Evolutionary conservation across 2,113 vertebrate genomes (phyloP).

Genomic region (Trichomycterus rosablanca): DNA sequence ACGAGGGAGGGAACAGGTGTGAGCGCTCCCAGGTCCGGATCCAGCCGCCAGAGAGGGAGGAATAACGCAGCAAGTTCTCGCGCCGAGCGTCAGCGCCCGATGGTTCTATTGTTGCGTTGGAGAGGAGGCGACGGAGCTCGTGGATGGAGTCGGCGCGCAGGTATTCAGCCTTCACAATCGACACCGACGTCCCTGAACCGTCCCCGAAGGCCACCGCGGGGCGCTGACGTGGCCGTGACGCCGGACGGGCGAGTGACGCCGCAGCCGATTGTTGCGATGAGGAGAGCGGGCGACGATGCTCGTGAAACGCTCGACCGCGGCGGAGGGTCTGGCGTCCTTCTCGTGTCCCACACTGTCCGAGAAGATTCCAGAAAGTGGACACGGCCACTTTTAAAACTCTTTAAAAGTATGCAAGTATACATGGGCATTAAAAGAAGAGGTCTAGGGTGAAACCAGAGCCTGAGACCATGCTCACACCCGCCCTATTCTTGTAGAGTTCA

Average conservation of each 20-base stretch:
- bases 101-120: slow-evolving; percentile 27
- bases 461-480: too few species aligned
- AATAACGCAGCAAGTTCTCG: slow-evolving; percentile 9
- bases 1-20: slow-evolving; percentile 38
- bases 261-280: neutral
- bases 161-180: neutral
- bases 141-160: neutral
- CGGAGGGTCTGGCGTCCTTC: too few species aligned
- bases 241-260: neutral
- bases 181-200: slow-evolving; percentile 1
- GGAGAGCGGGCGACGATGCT: neutral
- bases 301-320: too few species aligned
- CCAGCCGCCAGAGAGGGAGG: slow-evolving; percentile 18
- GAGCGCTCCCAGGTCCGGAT: slow-evolving; percentile 35
- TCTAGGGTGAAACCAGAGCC: too few species aligned
- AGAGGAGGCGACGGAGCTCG: slow-evolving; percentile 19
- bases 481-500: too few species aligned
- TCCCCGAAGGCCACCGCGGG: slow-evolving; percentile 1
- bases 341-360: too few species aligned
- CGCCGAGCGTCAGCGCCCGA: slow-evolving; percentile 18
- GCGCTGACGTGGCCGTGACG: slow-evolving; percentile 21
- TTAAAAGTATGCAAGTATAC: too few species aligned
- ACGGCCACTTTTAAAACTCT: too few species aligned
- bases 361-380: too few species aligned
- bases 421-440: too few species aligned